phyloP scores from a whole-genome alignment of 2,888 invertebrate species.

The Drosophila yooni region DNA sequence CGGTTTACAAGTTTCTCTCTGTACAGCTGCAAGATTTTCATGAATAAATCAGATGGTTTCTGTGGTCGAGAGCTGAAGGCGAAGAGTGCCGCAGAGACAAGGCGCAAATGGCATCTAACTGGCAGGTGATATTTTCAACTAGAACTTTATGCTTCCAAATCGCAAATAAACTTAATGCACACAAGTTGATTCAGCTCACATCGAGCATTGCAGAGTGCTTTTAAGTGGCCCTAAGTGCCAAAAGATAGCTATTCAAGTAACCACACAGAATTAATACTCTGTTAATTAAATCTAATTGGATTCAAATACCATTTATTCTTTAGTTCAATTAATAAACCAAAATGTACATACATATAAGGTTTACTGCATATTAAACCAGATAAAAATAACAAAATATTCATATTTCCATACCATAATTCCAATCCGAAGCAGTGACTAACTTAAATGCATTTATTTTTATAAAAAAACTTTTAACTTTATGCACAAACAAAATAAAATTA shows the following conservation, averaged over 20 bases:
- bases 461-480: conserved; percentile 39
- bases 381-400: not conserved
- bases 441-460: conserved; percentile 60
- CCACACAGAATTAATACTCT: not conserved
- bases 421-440: conserved; percentile 21
- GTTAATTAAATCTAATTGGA: not conserved
- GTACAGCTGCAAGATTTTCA: conserved; percentile 71
- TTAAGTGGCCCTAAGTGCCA: not conserved
- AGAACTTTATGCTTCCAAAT: conserved; percentile 7
- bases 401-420: conserved; percentile 2
- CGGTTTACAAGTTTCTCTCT: conserved; percentile 64
- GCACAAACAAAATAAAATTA: conserved; percentile 58
- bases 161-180: conserved; percentile 8
- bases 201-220: not conserved
- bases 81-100: conserved; percentile 47
- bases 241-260: not conserved
- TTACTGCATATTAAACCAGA: not conserved
- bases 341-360: not conserved
- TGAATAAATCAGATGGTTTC: conserved; percentile 79
- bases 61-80: conserved; percentile 62
- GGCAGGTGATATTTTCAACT: conserved; percentile 54
- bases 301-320: not conserved
- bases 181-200: conserved; percentile 2
- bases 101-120: conserved; percentile 46
- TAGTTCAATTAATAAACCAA: not conserved